A percentile compares a stretch with the other conserved stretches of the same genome.
Evolutionary conservation across 1,140 invertebrate genomes (phyloP).

Genomic region (Dendrolimus kikuchii): DNA sequence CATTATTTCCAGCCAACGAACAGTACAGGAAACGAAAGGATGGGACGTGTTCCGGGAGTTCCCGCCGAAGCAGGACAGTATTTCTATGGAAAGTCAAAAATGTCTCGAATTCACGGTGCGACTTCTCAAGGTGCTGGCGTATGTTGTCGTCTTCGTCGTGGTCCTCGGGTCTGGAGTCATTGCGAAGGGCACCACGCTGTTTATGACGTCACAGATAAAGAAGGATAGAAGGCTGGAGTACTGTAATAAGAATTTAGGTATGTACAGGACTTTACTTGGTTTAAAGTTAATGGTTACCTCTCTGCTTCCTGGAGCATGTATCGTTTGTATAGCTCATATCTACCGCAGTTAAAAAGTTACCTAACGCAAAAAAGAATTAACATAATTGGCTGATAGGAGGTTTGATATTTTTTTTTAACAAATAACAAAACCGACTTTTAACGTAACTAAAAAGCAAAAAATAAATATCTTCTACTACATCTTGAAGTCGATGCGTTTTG

Average conservation of each 20-base stretch:
- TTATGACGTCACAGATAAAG: conserved; percentile 92
- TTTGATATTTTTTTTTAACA: no score
- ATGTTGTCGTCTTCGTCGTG: conserved; percentile 87
- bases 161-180: conserved; percentile 87
- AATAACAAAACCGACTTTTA: no score
- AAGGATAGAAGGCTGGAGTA: conserved; percentile 82
- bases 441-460: no score
- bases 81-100: conserved; percentile 89
- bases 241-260: conserved; percentile 89
- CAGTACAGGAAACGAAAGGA: conserved; percentile 91
- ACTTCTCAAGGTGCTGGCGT: conserved; percentile 88
- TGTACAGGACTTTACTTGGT: conserved; percentile 33
- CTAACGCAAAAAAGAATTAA: no score
- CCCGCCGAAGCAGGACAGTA: conserved; percentile 89
- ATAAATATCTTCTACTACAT: no score
- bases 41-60: conserved; percentile 96
- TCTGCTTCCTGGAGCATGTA: background rate
- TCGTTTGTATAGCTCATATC: no score
- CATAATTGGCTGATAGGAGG: no score
- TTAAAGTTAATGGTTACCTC: background rate
- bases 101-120: conserved; percentile 90
- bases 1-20: conserved; percentile 80
- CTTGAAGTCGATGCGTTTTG: no score
- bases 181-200: conserved; percentile 88
- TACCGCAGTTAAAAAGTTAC: no score